Evolutionary conservation across 2,888 invertebrate species (phyloP).

Genomic region (Leptinotarsa peninsularis): DNA sequence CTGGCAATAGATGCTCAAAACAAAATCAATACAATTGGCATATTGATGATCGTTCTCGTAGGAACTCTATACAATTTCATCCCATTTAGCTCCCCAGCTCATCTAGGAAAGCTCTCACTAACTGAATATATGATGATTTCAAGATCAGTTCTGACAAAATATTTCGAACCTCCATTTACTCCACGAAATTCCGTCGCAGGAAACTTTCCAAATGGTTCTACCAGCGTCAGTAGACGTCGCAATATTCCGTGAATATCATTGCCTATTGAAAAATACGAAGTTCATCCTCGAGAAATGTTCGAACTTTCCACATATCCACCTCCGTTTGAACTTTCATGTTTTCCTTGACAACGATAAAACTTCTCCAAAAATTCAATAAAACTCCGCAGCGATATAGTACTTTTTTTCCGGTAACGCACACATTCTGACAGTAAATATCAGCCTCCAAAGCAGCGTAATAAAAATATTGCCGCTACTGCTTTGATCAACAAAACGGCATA

Average conservation of each 20-base stretch:
- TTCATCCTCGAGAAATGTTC: conserved; percentile 11
- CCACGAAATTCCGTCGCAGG: background rate
- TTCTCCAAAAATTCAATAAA: conserved; percentile 35
- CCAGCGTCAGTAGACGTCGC: conserved; percentile 1
- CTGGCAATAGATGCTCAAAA: too few relatives aligned
- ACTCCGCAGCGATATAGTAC: conserved; percentile 31
- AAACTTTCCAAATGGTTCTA: conserved; percentile 3
- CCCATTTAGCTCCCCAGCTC: background rate
- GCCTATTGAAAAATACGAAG: conserved; percentile 14
- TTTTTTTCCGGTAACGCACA: conserved; percentile 37
- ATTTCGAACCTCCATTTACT: background rate
- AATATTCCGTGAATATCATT: conserved; percentile 10
- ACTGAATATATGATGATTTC: background rate
- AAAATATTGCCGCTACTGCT: conserved; percentile 51
- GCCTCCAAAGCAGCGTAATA: conserved; percentile 52
- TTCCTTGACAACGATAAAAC: conserved; percentile 25
- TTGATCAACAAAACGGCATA: conserved; percentile 59
- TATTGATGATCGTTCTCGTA: background rate
- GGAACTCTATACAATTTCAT: background rate
- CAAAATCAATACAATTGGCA: too few relatives aligned
- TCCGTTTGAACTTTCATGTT: conserved; percentile 14
- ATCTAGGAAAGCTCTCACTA: background rate
- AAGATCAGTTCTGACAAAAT: background rate
- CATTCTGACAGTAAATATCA: conserved; percentile 48
- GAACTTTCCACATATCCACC: conserved; percentile 20